phyloP scores from a whole-genome alignment of 2,888 invertebrate genomes.

The Drosophila infuscata region DNA sequence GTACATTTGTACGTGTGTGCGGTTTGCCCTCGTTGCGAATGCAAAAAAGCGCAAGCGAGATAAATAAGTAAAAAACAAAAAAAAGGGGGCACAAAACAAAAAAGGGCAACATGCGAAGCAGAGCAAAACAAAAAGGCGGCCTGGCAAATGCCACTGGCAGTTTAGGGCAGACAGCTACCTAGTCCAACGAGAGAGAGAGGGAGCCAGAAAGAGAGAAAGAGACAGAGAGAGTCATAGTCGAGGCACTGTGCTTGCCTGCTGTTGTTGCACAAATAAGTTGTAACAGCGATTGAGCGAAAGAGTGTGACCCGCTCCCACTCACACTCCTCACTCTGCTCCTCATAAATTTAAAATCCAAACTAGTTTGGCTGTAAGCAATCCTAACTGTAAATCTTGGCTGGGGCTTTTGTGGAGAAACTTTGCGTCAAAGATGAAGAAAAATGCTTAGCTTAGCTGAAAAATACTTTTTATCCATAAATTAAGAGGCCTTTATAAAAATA shows the following conservation, averaged over 20 bases:
- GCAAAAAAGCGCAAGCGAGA: too few species aligned
- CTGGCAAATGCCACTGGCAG: slow-evolving; percentile 48
- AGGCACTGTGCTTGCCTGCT: slow-evolving; percentile 9
- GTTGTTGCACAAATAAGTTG: slow-evolving; percentile 35
- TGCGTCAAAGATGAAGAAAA: not conserved
- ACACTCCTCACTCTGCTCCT: not conserved
- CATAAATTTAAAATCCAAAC: slow-evolving; percentile 40
- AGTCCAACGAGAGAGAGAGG: not conserved
- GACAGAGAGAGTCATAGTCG: not conserved
- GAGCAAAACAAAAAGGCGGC: slow-evolving; percentile 42
- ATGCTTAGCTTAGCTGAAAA: not conserved
- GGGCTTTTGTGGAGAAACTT: slow-evolving; percentile 7
- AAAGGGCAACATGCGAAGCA: slow-evolving; percentile 23
- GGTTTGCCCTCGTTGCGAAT: too few species aligned
- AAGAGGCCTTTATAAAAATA: not conserved
- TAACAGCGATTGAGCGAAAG: slow-evolving; percentile 6
- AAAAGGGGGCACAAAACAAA: too few species aligned
- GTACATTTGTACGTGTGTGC: too few species aligned
- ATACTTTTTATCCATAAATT: not conserved
- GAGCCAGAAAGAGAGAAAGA: not conserved
- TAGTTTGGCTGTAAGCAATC: slow-evolving; percentile 29
- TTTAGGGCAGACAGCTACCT: slow-evolving; percentile 15
- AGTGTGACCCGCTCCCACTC: not conserved
- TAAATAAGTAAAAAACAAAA: too few species aligned
- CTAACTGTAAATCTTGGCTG: not conserved